Evolutionary conservation across 1,140 invertebrate genomes (phyloP), one percentile per base, ranked within the genome.

Genomic region (Brachionus calyciflorus): DNA sequence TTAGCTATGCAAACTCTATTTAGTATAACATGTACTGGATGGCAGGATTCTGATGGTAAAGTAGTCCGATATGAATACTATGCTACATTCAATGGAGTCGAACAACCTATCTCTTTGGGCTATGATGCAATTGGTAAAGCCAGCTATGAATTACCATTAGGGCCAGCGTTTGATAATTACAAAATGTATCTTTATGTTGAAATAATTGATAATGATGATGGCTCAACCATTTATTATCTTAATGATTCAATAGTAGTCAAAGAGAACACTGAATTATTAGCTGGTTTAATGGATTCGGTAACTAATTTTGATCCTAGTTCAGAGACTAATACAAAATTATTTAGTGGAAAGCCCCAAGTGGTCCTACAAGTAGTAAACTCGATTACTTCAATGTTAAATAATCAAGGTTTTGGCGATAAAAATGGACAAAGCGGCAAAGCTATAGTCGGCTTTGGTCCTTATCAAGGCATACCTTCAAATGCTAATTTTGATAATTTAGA

Each of bases 121-220:
- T 73, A 37, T 17, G 37, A 73, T 19, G 6, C 69, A 30, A 5
- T 10, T 17, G 46, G 69, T 10, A 21, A 55, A 49, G 24, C 40
- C 2, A 33, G 40, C 6, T 55, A 37, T 14, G 69, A 73, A 24
- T 51, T 73, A 40, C 69, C 44, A 19, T n/a, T 33, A 19, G 69
- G 69, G 40, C 69, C 69, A 12, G 69, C 51, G 10, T 73, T 40
- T 41, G 69, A 73, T 53, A 5, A 73, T 9, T 40, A 51, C 17
- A 73, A 28, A 55, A 55, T 73, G 69, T 73, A 73, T 19, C 24
- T 73, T 28, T 49, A 51, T 73, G 24, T 73, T 10, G 51, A 73
- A 51, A 17, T 73, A 14, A 51, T 73, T 24, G 69, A 73, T 14
- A 51, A 73, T 41, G 69, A 73, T 51, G 44, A 40, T 55, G 69